Percentiles rank a stretch among this genome's conserved stretches.
Conservation (phyloP, 1,140 invertebrate genomes). For the Laodelphax striatellus region DNA sequence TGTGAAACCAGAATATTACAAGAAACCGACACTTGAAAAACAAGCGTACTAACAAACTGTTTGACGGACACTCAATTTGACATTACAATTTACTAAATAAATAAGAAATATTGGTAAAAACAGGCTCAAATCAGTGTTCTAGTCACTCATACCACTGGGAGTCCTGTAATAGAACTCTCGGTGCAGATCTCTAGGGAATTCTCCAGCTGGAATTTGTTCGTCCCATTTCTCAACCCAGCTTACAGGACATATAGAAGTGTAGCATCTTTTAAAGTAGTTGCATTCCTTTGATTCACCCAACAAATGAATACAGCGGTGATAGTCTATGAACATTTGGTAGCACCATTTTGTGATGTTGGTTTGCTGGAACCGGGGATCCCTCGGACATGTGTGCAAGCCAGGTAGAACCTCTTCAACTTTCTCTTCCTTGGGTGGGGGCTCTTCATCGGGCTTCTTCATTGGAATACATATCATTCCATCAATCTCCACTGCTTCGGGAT, state of each 20-base stretch:
- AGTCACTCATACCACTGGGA: too few species aligned
- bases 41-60: too few species aligned
- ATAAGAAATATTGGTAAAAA: too few species aligned
- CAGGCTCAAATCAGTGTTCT: too few species aligned
- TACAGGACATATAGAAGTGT: conserved; percentile 71
- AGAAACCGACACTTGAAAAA: too few species aligned
- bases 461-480: not conserved
- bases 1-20: too few species aligned
- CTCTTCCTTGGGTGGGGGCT: not conserved
- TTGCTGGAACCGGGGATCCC: conserved; percentile 13
- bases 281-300: conserved; percentile 82
- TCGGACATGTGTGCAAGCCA: not conserved
- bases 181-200: conserved; percentile 40
- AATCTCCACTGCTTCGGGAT: not conserved
- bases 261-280: conserved; percentile 83
- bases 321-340: conserved; percentile 84
- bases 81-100: too few species aligned
- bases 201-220: conserved; percentile 62
- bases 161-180: not conserved
- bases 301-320: conserved; percentile 78
- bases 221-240: conserved; percentile 89
- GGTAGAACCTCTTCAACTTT: not conserved
- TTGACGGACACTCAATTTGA: too few species aligned
- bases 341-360: conserved; percentile 36
- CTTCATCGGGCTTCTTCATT: not conserved